Evolutionary conservation across 2,113 vertebrate genomes (phyloP), one percentile per base, ranked within the genome.

Genomic region (Zosterops japonicus): DNA sequence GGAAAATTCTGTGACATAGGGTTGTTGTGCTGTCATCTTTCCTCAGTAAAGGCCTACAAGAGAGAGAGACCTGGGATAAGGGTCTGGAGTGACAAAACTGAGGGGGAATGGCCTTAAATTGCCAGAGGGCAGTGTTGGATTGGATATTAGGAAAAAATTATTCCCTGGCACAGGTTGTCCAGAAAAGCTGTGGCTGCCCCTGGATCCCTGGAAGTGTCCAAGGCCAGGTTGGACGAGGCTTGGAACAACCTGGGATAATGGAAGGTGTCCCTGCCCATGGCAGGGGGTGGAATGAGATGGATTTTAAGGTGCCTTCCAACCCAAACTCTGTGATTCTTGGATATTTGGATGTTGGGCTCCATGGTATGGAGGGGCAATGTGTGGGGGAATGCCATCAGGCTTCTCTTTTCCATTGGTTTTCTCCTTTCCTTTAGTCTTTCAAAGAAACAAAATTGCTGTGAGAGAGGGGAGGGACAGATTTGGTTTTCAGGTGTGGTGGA

Each of bases 171-270:
- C n/a, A 35, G 35, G 11, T 0, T 55, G 24, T 14, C 9, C 29
- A 22, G 29, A 27, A 1, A 25, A 76, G 29, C n/a, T 75, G 1
- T 82, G 39, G 61, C 39, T 83, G 47, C n/a, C 39, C 9, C 47
- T 65, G 60, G 15, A 60, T 22, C 39, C 39, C 46, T 83, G 61
- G 39, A 7, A 47, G 17, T 22, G 17, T 68, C n/a, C 24, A n/a
- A 41, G 70, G 25, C 9, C 17, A 16, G 1, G 17, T 0, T 55
- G 46, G 12, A 53, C 0, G 0, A 39, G 10, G n/a, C 33, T 52
- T 74, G 29, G 4, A 89, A n/a, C n/a, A 68, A 1, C 11, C 46
- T 68, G 61, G 8, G 21, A 0, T 23, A 7, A 17, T 55, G 55
- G 55, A 25, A 76, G 25, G 9, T 69, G n/a, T 69, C 21, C 21